Evolutionary conservation across 1,140 invertebrate genomes (phyloP).

Genomic region (Spodoptera litura): DNA sequence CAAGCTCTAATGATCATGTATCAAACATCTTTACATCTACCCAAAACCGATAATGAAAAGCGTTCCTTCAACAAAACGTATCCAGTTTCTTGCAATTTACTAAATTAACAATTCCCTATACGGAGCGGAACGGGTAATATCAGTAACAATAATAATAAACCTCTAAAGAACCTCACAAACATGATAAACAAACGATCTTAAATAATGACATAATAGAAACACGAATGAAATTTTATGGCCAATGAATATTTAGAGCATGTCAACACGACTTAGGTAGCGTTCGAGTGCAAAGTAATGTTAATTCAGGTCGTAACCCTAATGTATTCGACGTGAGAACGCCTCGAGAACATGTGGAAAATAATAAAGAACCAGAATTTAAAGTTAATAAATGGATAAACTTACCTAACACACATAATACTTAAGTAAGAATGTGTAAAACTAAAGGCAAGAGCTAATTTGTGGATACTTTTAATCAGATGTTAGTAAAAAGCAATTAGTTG

Average conservation of each 20-base stretch:
- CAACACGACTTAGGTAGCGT: background rate
- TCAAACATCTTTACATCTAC: conserved; percentile 19
- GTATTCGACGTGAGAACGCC: too few relatives aligned
- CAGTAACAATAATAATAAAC: conserved; percentile 49
- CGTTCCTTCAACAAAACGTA: conserved; percentile 26
- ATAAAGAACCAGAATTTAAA: too few relatives aligned
- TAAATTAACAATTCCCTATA: conserved; percentile 49
- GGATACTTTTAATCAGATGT: too few relatives aligned
- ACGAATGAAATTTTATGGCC: conserved; percentile 16
- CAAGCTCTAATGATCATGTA: conserved; percentile 13
- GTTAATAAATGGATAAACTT: too few relatives aligned
- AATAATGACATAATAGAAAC: conserved; percentile 21
- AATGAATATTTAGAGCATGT: conserved; percentile 4
- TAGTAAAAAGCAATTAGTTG: too few relatives aligned
- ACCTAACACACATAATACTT: too few relatives aligned
- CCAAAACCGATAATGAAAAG: conserved; percentile 30
- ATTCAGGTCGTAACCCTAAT: too few relatives aligned
- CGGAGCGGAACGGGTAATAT: conserved; percentile 42
- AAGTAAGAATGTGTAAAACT: too few relatives aligned
- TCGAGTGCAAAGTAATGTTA: too few relatives aligned
- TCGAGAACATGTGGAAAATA: too few relatives aligned
- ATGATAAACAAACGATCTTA: conserved; percentile 36
- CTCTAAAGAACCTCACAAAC: conserved; percentile 16
- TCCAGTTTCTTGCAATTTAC: conserved; percentile 48
- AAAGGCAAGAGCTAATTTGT: too few relatives aligned